A percentile compares a stretch with the other conserved stretches of the same genome.
These are phyloP conservation scores for Lamellibrachia satsuma DNA, from an alignment of 2,888 invertebrate genomes.

Conservation along the genomic window DNA sequence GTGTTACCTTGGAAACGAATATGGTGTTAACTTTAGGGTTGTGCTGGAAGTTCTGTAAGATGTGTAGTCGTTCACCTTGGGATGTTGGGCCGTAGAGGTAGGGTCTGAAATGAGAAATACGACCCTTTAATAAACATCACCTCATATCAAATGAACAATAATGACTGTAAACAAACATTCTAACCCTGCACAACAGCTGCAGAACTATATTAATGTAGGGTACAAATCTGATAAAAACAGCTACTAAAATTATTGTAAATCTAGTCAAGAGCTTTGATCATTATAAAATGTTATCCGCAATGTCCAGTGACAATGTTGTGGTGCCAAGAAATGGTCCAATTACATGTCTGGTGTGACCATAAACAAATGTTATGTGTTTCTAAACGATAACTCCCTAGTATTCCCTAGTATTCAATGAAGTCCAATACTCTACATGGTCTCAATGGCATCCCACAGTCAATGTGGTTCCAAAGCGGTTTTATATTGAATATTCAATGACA, in stretches of 20 bases:
- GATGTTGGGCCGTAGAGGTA: slow-evolving; percentile 98
- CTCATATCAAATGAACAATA: not conserved
- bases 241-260: not conserved
- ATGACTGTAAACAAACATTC: not conserved
- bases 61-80: slow-evolving; percentile 94
- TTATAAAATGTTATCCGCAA: not conserved
- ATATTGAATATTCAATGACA: not conserved
- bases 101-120: slow-evolving; percentile 69
- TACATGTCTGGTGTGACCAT: too few relatives aligned
- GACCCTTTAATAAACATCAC: not conserved
- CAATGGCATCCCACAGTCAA: not conserved
- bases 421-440: not conserved
- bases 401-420: not conserved
- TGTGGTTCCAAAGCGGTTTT: not conserved
- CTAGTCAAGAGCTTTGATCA: not conserved
- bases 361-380: not conserved
- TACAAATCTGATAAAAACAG: not conserved
- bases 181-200: not conserved
- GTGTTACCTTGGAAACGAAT: slow-evolving; percentile 91
- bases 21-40: slow-evolving; percentile 99
- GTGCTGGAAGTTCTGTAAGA: slow-evolving; percentile 97
- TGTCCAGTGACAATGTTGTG: not conserved
- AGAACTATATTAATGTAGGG: not conserved
- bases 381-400: not conserved
- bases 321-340: not conserved